Percentiles rank a stretch among this genome's conserved stretches.
phyloP scores from a whole-genome alignment of 2,797 vertebrate genomes.

The Eulemur mongoz region DNA sequence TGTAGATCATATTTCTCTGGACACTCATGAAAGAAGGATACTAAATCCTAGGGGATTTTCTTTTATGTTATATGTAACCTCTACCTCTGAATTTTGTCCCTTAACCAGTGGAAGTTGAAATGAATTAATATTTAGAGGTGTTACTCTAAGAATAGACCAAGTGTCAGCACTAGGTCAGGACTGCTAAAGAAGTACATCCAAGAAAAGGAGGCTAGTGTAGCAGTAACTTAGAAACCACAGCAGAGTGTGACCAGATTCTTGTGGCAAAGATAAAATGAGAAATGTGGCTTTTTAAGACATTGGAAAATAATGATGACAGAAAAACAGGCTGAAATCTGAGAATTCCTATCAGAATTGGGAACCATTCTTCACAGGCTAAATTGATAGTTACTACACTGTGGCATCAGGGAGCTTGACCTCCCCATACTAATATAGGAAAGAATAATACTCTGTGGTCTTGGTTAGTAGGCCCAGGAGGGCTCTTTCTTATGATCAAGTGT shows the following conservation, averaged over 20 bases:
- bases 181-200: conserved; percentile 21
- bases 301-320: conserved; percentile 71
- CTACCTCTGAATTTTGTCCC: conserved; percentile 51
- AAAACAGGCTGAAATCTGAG: conserved; percentile 69
- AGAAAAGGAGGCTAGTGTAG: conserved; percentile 43
- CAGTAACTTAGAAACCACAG: conserved; percentile 52
- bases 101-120: conserved; percentile 24
- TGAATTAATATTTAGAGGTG: conserved; percentile 43
- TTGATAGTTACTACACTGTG: conserved; percentile 63
- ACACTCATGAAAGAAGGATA: conserved; percentile 54
- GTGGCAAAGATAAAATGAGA: conserved; percentile 61
- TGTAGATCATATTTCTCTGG: conserved; percentile 50
- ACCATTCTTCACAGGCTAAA: conserved; percentile 61
- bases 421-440: conserved; percentile 58
- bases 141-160: conserved; percentile 23
- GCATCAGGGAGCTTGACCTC: conserved; percentile 48
- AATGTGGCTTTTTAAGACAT: conserved; percentile 62
- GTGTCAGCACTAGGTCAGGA: neutral
- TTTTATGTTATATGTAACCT: conserved; percentile 31
- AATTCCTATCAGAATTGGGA: conserved; percentile 62
- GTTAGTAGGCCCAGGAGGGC: neutral
- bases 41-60: conserved; percentile 29
- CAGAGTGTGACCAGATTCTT: conserved; percentile 51
- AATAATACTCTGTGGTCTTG: conserved; percentile 46
- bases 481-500: conserved; percentile 31